These are phyloP conservation scores for Crepidodera aurea DNA, from an alignment of 2,888 invertebrate genomes.

Conservation along the genomic window DNA sequence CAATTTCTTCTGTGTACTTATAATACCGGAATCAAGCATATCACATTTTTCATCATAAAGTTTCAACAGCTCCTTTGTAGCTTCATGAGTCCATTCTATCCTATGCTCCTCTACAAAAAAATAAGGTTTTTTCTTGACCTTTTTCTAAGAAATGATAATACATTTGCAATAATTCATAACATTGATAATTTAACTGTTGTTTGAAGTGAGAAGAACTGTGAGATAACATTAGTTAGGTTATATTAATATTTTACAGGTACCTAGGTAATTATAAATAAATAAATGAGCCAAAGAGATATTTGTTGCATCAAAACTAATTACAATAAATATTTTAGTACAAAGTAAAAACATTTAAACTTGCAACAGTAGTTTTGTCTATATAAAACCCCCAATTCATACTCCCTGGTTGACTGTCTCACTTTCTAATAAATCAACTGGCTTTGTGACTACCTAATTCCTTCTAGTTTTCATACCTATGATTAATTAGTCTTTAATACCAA, in stretches of 20 bases:
- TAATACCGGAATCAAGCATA: slow-evolving; percentile 41
- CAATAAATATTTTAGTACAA: too few species aligned
- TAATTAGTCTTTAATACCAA: too few species aligned
- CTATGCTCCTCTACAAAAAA: slow-evolving; percentile 34
- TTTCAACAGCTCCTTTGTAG: slow-evolving; percentile 39
- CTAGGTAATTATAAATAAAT: not conserved
- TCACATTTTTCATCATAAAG: slow-evolving; percentile 42
- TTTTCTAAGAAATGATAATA: not conserved
- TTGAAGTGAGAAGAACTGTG: not conserved
- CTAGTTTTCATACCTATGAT: too few species aligned
- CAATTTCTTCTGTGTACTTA: slow-evolving; percentile 39
- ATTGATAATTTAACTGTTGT: not conserved
- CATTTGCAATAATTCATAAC: too few species aligned
- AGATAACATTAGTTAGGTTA: not conserved
- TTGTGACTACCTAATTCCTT: too few species aligned
- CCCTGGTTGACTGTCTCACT: too few species aligned
- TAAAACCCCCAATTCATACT: too few species aligned
- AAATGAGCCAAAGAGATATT: too few species aligned
- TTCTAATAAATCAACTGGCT: too few species aligned
- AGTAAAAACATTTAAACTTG: too few species aligned
- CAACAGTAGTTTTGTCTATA: too few species aligned
- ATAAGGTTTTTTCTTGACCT: not conserved
- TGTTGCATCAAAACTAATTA: too few species aligned
- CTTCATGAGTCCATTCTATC: slow-evolving; percentile 39
- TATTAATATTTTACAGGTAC: not conserved